phyloP scores from a whole-genome alignment of 1,140 invertebrate genomes.

The Stenopsyche tienmushanensis region DNA sequence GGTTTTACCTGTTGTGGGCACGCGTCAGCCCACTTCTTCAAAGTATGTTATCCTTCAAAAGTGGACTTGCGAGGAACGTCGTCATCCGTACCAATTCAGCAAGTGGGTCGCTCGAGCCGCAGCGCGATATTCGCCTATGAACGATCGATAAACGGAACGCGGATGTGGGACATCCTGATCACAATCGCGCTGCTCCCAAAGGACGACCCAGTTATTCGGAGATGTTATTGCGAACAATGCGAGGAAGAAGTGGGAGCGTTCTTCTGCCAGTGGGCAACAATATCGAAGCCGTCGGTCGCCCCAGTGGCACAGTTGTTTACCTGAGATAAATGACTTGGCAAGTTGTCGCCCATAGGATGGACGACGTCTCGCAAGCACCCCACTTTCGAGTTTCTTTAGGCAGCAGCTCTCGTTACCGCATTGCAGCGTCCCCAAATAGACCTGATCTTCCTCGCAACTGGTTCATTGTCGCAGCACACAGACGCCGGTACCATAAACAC shows the following conservation, averaged over 20 bases:
- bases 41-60: neutral
- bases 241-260: too few relatives aligned
- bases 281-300: too few relatives aligned
- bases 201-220: neutral
- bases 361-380: too few relatives aligned
- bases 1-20: conserved; percentile 18
- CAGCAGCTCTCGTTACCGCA: conserved; percentile 12
- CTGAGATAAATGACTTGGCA: neutral
- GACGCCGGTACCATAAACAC: neutral
- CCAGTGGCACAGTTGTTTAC: conserved; percentile 13
- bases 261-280: too few relatives aligned
- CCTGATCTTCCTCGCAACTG: conserved; percentile 22
- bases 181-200: too few relatives aligned
- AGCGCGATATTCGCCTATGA: neutral
- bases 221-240: neutral
- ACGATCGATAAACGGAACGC: too few relatives aligned
- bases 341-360: neutral
- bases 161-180: too few relatives aligned
- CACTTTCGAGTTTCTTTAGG: conserved; percentile 3
- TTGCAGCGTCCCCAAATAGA: conserved; percentile 17
- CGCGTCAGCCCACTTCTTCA: conserved; percentile 22
- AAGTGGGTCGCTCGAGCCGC: too few relatives aligned
- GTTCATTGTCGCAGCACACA: conserved; percentile 20
- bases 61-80: too few relatives aligned
- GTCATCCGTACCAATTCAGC: too few relatives aligned